Percentiles rank a stretch among this genome's conserved stretches.
These are phyloP conservation scores for Lanius ludovicianus DNA, from an alignment of 2,113 vertebrate genomes.

Conservation along the genomic window DNA sequence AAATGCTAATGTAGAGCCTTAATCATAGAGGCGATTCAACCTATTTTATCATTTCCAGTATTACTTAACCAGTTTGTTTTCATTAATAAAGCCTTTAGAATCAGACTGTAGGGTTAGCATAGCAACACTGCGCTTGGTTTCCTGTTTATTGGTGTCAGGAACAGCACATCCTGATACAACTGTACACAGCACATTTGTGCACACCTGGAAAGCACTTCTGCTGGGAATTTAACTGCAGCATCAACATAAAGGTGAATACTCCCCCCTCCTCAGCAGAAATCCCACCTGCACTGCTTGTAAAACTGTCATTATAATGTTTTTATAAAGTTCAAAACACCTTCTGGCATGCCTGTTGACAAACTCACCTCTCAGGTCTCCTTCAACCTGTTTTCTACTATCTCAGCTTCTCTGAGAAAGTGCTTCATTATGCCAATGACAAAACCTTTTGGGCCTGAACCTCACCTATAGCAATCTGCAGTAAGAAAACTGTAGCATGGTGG, in stretches of 20 bases:
- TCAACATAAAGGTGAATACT: not conserved
- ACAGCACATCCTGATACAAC: not conserved
- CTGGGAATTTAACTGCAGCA: not conserved
- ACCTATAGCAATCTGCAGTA: not conserved
- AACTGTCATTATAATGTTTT: not conserved
- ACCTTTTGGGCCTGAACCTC: not conserved
- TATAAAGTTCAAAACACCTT: not conserved
- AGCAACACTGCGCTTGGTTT: not conserved
- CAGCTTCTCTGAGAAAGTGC: not conserved
- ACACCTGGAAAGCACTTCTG: not conserved
- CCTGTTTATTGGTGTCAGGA: not conserved
- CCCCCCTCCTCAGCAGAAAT: not conserved
- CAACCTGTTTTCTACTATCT: not conserved
- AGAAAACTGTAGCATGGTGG: accelerated
- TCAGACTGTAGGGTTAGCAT: not conserved
- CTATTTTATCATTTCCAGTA: slow-evolving; percentile 45
- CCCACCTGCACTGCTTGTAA: not conserved
- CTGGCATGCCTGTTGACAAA: not conserved
- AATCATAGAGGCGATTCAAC: slow-evolving; percentile 14
- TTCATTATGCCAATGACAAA: not conserved
- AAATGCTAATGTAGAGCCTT: not conserved
- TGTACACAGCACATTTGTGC: not conserved
- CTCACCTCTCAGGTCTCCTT: not conserved
- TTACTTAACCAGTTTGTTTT: slow-evolving; percentile 63
- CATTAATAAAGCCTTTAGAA: slow-evolving; percentile 48